phyloP scores from a whole-genome alignment of 2,797 vertebrate species.

The Rhincodon typus region DNA sequence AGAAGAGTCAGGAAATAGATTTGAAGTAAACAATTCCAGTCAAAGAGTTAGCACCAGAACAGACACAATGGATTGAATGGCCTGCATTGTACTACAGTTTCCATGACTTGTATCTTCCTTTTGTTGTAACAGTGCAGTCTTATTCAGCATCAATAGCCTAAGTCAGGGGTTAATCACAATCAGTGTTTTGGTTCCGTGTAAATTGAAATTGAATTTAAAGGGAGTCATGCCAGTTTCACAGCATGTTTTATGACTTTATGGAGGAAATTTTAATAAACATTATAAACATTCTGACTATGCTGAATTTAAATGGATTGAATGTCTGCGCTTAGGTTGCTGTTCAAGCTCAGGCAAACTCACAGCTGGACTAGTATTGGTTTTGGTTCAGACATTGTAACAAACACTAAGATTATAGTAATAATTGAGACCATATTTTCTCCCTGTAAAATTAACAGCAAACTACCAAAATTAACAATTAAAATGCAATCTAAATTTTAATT shows the following conservation, averaged over 20 bases:
- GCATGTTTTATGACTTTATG: background rate
- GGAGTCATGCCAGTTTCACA: background rate
- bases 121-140: background rate
- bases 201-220: background rate
- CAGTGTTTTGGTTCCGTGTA: background rate
- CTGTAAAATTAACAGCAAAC: background rate
- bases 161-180: background rate
- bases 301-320: background rate
- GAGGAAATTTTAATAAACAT: background rate
- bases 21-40: background rate
- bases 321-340: background rate
- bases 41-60: background rate
- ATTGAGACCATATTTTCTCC: background rate
- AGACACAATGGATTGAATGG: background rate
- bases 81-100: background rate
- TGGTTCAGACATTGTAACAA: background rate
- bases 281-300: background rate
- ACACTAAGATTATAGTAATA: background rate
- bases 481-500: background rate
- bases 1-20: background rate
- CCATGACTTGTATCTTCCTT: background rate
- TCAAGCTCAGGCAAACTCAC: background rate
- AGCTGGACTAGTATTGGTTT: background rate
- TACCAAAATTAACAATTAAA: conserved; percentile 2
- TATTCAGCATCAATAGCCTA: background rate